Percentiles rank a stretch among this genome's conserved stretches.
Conservation (phyloP, 2,888 invertebrate genomes). For the Lasius platythorax region DNA sequence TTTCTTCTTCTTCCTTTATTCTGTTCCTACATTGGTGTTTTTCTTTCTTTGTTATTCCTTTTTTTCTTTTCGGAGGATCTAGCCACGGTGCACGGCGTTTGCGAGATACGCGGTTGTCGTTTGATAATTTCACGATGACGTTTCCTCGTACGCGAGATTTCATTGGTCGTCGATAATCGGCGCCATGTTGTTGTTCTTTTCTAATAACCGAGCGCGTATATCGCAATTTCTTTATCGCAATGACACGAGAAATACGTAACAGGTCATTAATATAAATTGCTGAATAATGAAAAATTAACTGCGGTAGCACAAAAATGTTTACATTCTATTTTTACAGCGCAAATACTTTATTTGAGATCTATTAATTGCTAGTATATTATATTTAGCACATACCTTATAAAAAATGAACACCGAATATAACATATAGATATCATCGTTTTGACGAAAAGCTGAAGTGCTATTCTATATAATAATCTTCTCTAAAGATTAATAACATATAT, state of each 20-base stretch:
- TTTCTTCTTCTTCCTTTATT: background rate
- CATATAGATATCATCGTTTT: no score
- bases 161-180: background rate
- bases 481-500: no score
- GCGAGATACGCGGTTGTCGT: slow-evolving; percentile 10
- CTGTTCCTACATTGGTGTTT: background rate
- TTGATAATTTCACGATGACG: background rate
- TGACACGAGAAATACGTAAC: background rate
- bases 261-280: background rate
- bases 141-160: background rate
- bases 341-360: no score
- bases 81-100: background rate
- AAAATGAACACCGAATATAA: no score
- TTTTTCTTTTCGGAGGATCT: background rate
- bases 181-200: background rate
- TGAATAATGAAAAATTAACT: background rate
- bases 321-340: no score
- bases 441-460: no score
- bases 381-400: no score
- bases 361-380: no score
- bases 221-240: background rate
- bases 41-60: background rate
- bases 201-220: background rate
- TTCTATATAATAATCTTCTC: no score
- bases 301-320: background rate